Evolutionary conservation across 2,888 invertebrate genomes (phyloP), one percentile per base, ranked within the genome.

Genomic region (Conops quadrifasciatus): DNA sequence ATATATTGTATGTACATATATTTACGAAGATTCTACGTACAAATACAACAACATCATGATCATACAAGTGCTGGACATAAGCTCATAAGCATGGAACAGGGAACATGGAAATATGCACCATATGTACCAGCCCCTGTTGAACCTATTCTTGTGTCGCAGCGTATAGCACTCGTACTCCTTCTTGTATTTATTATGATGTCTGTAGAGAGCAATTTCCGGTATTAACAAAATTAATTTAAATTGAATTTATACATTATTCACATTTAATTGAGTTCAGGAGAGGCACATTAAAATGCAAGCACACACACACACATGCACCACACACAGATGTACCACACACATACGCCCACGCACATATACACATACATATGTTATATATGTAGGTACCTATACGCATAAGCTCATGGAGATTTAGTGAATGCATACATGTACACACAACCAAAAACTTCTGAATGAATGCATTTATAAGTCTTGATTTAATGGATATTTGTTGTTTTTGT

Each of bases 401-500:
- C 36, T 36, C 36, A 7, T 36, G 5, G 4, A 36, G 36, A 7
- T 36, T 36, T 36, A 36, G 5, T 36, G 9, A 36, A 36, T 36
- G 5, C 36, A 36, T 7, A 36, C 36, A 36, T 9, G 36, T 36
- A 36, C 36, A 36, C 36, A 47, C 7, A 45, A 45, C 16, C 45
- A 45, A 4, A 45, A 63, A 45, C 2, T 28, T 68, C n/a, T 30
- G 62, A 28, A 62, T 43, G 62, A 60, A 56, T 71, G 36, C 67
- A 71, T 75, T 68, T 53, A 60, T 26, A 56, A 69, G 74, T 66
- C 77, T 75, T 72, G 74, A 71, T 58, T 73, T 49, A 70, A 71
- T 76, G 71, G 62, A 72, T 72, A 72, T 76, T 73, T 76, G 49
- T 78, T 76, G 78, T 75, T 72, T 36, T 36, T 36, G 36, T 36